Evolutionary conservation across 1,140 invertebrate genomes (phyloP), one percentile per base, ranked within the genome.

Genomic region (Reticulitermes speratus): DNA sequence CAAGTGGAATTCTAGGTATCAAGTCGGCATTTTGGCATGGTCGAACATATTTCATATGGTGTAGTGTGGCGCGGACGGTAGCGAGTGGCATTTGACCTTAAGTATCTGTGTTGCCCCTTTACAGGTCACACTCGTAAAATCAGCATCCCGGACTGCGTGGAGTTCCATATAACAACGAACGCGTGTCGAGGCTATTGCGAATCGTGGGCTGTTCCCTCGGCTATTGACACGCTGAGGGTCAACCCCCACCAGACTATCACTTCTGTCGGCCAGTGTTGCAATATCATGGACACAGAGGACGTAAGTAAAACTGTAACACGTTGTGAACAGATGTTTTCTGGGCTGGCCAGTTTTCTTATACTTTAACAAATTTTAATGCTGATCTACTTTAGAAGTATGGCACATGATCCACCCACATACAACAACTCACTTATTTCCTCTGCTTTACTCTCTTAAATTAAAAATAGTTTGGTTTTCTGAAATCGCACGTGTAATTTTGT

Each of bases 231-330:
- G 0, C 87, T 93, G 8, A 55, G 87, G 21, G 89, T 90, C 44
- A 94, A 95, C 88, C 93, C 93, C 8, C 92, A 93, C 44, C 94
- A 96, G 89, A 93, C 95, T 1, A 94, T 97, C 84, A 97, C 96
- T 0, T 97, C 96, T 1, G 92, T 97, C n/a, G 96, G 96, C 2
- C 95, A 97, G 89, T 97, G 97, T 89, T 98, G 97, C 90, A 97
- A 96, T 90, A 97, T 97, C 86, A 96, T 97, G 94, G 96, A 97
- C 87, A 95, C 96, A 0, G 95, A 96, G 91, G 94, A 96, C 89
- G 95, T 96, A 91, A 93, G 93, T 90, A 14, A 75, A 30, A 25
- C 14, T n/a, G 7, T 65, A 21, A 65, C 21, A 65, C 1, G 19
- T 65, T 19, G 55, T 59, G 14, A 59, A 8, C 1, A 59, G 21